phyloP scores from a whole-genome alignment of 92 coral and sea anemone species.

The Palythoa grandis region DNA sequence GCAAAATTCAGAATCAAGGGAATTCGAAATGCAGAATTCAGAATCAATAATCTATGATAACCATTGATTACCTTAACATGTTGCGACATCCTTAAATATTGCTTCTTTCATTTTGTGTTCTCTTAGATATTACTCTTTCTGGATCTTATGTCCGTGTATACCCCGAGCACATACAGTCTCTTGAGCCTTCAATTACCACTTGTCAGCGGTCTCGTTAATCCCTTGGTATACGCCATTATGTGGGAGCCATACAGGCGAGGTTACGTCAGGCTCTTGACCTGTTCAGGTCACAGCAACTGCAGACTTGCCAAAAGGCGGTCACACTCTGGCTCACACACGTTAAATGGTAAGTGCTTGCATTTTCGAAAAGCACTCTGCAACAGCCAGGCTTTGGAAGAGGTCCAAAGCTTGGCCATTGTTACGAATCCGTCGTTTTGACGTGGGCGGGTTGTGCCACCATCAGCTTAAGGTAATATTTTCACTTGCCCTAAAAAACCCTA shows the following conservation, averaged over 20 bases:
- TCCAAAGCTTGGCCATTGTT: too few species aligned
- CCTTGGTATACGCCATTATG: slow-evolving; percentile 77
- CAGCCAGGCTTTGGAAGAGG: too few species aligned
- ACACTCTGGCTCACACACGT: slow-evolving; percentile 56
- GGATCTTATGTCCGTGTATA: slow-evolving; percentile 56
- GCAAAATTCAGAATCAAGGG: too few species aligned
- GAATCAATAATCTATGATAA: too few species aligned
- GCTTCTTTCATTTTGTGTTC: neutral
- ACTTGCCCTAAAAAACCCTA: too few species aligned
- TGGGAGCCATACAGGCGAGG: slow-evolving; percentile 94
- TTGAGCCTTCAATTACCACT: slow-evolving; percentile 76
- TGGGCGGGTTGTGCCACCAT: too few species aligned
- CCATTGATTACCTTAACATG: too few species aligned
- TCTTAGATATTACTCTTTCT: slow-evolving; percentile 68
- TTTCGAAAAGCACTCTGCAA: neutral
- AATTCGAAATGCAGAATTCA: too few species aligned
- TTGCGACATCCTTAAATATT: neutral
- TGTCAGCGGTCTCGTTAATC: slow-evolving; percentile 82
- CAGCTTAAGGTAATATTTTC: too few species aligned
- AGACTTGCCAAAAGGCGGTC: slow-evolving; percentile 33
- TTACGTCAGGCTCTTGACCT: slow-evolving; percentile 61
- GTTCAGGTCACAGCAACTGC: slow-evolving; percentile 20
- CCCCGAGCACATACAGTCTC: slow-evolving; percentile 69
- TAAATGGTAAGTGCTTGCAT: slow-evolving; percentile 45
- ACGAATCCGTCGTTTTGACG: too few species aligned